Conservation (phyloP, 2,113 vertebrate species). For the Urocitellus parryii region DNA sequence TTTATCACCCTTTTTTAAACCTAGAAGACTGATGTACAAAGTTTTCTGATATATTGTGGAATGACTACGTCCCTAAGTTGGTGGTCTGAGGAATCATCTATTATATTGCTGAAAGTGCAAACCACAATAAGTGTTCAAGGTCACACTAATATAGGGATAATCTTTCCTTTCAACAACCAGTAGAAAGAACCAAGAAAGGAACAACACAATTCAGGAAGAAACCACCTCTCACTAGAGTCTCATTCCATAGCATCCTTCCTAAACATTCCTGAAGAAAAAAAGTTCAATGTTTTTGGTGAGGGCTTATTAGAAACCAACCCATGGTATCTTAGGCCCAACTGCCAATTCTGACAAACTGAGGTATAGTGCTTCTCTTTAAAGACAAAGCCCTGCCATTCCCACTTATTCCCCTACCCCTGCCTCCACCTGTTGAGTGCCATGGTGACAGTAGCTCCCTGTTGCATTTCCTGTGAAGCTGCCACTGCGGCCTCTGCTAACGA, state of each 20-base stretch:
- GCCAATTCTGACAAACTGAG: background rate
- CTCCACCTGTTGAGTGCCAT: constrained; percentile 98
- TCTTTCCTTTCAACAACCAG: constrained; percentile 8
- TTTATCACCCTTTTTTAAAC: background rate
- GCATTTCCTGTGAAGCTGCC: constrained; percentile 97
- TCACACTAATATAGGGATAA: background rate
- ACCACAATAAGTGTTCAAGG: background rate
- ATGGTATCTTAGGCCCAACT: background rate
- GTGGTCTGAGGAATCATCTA: background rate
- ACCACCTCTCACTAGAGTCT: background rate
- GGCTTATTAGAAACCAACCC: background rate
- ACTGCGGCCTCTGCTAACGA: constrained; percentile 97
- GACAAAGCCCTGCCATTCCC: background rate
- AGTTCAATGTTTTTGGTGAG: background rate
- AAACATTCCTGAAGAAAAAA: constrained; percentile 2
- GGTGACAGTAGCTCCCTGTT: constrained; percentile 96
- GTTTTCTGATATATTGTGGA: background rate
- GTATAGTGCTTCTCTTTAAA: background rate
- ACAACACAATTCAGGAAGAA: background rate
- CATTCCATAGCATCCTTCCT: background rate
- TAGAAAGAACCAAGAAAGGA: background rate
- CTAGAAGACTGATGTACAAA: background rate
- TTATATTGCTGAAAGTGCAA: background rate
- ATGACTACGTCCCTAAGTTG: background rate
- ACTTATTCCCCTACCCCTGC: constrained; percentile 81